Conservation (phyloP, 2,113 vertebrate species). For the Xiphophorus hellerii region DNA sequence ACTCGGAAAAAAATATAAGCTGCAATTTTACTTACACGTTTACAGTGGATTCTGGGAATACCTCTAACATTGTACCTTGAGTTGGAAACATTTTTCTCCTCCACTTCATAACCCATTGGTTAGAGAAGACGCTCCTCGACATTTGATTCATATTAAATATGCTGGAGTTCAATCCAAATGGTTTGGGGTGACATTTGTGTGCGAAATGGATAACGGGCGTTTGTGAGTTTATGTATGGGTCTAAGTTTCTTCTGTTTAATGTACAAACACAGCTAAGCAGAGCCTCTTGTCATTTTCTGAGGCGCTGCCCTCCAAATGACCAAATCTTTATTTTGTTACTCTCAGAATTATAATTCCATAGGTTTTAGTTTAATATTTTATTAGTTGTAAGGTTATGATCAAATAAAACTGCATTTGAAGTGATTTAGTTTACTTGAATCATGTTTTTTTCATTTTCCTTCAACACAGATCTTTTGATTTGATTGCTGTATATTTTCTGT, state of each 20-base stretch:
- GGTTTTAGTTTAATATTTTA: conserved; percentile 74
- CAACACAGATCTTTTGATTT: conserved; percentile 77
- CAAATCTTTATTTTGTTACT: conserved; percentile 85
- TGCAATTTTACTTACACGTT: conserved; percentile 8
- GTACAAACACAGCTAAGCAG: conserved; percentile 56
- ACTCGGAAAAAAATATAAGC: conserved; percentile 2
- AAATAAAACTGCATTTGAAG: conserved; percentile 81
- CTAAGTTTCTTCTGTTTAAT: conserved; percentile 57
- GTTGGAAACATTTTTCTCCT: conserved; percentile 18
- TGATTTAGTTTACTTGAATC: conserved; percentile 81
- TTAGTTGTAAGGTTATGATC: conserved; percentile 80
- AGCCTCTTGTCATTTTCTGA: conserved; percentile 61
- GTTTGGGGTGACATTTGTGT: conserved; percentile 26
- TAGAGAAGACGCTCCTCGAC: background rate
- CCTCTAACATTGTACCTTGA: conserved; percentile 14
- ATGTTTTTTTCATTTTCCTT: conserved; percentile 79
- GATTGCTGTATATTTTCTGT: conserved; percentile 92
- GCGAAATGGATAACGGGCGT: conserved; percentile 10
- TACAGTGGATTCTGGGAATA: conserved; percentile 3
- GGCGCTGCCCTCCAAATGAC: conserved; percentile 74
- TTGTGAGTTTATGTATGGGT: conserved; percentile 23
- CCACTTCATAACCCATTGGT: background rate
- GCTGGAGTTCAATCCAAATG: conserved; percentile 14
- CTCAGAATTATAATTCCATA: conserved; percentile 72
- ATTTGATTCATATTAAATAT: conserved; percentile 6